A percentile compares a stretch with the other conserved stretches of the same genome.
These are phyloP conservation scores for Diachasma alloeum DNA, from an alignment of 1,140 invertebrate species.

Conservation along the genomic window DNA sequence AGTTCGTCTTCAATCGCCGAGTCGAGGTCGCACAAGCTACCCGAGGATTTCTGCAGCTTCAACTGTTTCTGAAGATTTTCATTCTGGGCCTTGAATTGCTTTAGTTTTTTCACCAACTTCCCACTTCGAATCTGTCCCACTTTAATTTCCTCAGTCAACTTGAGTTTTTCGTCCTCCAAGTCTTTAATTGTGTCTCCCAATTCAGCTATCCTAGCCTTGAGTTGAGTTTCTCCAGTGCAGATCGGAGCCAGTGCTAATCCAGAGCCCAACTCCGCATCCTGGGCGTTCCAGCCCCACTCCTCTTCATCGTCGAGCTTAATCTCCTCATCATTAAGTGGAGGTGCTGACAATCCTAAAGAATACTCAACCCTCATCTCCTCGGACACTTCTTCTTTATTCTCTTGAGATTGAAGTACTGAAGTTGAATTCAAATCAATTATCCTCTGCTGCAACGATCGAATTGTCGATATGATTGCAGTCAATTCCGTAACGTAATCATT, in stretches of 20 bases:
- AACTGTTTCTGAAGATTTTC: conserved; percentile 69
- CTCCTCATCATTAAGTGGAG: not conserved
- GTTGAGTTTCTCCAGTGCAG: conserved; percentile 38
- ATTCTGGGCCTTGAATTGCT: conserved; percentile 75
- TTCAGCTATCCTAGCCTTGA: conserved; percentile 54
- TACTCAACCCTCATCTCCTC: not conserved
- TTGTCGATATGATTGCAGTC: not conserved
- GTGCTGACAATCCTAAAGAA: not conserved
- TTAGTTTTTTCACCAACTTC: conserved; percentile 79
- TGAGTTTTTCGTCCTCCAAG: conserved; percentile 62
- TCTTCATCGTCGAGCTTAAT: conserved; percentile 57
- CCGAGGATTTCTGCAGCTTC: conserved; percentile 64
- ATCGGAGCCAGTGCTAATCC: conserved; percentile 38
- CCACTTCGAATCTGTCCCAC: conserved; percentile 71
- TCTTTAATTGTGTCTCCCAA: conserved; percentile 64
- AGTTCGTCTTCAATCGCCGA: conserved; percentile 80
- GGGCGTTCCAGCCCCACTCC: conserved; percentile 69
- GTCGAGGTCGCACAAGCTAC: conserved; percentile 73
- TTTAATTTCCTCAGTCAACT: conserved; percentile 68
- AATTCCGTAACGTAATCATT: not conserved
- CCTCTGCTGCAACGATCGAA: not conserved
- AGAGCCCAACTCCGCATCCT: conserved; percentile 62
- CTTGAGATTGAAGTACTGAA: not conserved
- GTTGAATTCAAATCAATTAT: not conserved
- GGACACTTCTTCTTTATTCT: not conserved